Conservation (phyloP, 2,888 invertebrate genomes). For the Conchocele bisecta region DNA sequence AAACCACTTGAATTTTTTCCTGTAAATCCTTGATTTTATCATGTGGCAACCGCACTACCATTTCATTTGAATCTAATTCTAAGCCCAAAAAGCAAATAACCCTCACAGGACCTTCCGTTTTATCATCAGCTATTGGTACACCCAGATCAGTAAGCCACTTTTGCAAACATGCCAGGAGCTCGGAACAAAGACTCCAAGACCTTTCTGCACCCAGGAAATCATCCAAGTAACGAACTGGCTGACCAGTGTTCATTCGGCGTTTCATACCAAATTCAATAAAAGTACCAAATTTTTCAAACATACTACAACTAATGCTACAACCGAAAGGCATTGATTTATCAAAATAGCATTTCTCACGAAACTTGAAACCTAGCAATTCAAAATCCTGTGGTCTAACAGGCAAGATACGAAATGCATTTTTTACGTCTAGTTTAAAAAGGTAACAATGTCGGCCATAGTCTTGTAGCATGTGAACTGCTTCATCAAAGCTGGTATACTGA, state of each 20-base stretch:
- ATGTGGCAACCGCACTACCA: conserved; percentile 14
- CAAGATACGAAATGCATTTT: conserved; percentile 46
- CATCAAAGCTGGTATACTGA: conserved; percentile 27
- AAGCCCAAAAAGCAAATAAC: conserved; percentile 16
- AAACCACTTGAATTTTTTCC: background rate
- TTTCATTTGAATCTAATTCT: conserved; percentile 17
- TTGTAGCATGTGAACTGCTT: too few species aligned
- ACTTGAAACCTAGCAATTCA: conserved; percentile 34
- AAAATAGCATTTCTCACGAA: conserved; percentile 26
- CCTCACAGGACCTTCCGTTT: conserved; percentile 19
- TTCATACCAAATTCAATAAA: conserved; percentile 25
- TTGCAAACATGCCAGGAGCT: conserved; percentile 3
- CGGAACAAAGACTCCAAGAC: background rate
- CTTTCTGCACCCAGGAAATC: conserved; percentile 14
- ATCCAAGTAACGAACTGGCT: conserved; percentile 32
- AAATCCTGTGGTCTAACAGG: conserved; percentile 39
- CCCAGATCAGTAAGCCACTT: conserved; percentile 1
- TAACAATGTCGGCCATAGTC: too few species aligned
- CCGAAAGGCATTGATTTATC: conserved; percentile 33
- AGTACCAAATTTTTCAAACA: conserved; percentile 23
- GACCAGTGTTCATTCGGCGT: background rate
- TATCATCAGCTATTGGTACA: conserved; percentile 13
- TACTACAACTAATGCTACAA: conserved; percentile 19
- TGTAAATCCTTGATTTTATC: conserved; percentile 14
- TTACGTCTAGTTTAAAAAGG: conserved; percentile 43